Evolutionary conservation across 2,797 vertebrate genomes (phyloP), one percentile per base, ranked within the genome.

Genomic region (Eospalax fontanierii): DNA sequence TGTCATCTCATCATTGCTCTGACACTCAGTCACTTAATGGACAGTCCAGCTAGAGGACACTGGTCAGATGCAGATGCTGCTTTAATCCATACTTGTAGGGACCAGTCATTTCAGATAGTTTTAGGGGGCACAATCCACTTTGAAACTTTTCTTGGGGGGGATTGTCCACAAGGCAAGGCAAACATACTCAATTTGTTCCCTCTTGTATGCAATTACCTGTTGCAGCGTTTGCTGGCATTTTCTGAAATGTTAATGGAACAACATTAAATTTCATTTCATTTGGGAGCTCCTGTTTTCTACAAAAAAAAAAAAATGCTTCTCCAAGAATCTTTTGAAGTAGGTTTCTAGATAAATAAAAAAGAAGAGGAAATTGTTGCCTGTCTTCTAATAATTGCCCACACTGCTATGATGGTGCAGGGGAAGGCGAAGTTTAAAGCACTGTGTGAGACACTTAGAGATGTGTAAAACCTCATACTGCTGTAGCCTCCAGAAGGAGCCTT

Each of bases 241-340:
- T 83, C 35, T 43, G 50, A 96, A 94, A 92, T 91, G 97, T 86
- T 96, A 96, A 83, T 92, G 90, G 92, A 84, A 89, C 35, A 89
- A 54, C 40, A 95, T 84, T 97, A 92, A 93, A 86, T 74, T 95
- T 33, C 50, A 65, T 54, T 80, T 93, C 70, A 85, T 83, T 94
- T 89, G 54, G 70, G 89, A 87, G 70, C 28, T 68, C 38, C 38
- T 68, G 16, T 71, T 95, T 93, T 86, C 21, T 63, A 63, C 16
- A 66, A 33, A 54, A 65, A 12, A 18, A 63, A 14, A 66, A 33
- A 54, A 65, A 12, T 12, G 46, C 89, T 80, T 66, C 76, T 79
- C 3, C 9, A 19, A 74, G 70, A 74, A 91, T 81, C 16, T 90
- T 91, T 76, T n/a, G 83, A 85, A 73, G 46, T 35, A 59, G 65